Evolutionary conservation across 2,888 invertebrate genomes (phyloP), one percentile per base, ranked within the genome.

Genomic region (Liodrosophila aerea): DNA sequence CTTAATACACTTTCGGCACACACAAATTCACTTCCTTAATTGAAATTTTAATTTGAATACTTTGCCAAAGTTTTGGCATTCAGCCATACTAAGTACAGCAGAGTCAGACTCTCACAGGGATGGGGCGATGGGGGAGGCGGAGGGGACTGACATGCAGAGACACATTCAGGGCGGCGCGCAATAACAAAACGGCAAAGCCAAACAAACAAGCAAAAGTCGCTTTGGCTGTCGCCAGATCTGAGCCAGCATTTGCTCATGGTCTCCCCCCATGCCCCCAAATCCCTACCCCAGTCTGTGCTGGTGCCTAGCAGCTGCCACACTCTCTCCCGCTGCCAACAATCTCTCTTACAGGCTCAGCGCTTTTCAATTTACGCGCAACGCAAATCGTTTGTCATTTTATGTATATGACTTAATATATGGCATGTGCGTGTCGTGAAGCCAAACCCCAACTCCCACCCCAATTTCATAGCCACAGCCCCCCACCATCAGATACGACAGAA

Each of bases 21-120:
- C 76, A 80, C 81, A 82, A 83, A 82, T 83, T 80, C 82, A 83
- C 85, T 85, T 82, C 76, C 83, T 75, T 83, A 83, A 83, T 83
- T 83, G 85, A 85, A 83, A 83, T 85, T 83, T 83, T 83, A 84
- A 83, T 83, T 85, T 85, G 83, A 83, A 83, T 83, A 83, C 85
- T 83, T 83, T 84, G 70, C 68, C 66, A 83, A 85, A 85, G 82
- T 83, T 82, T 83, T 82, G 77, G 77, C 77, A 77, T 74, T 65
- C 77, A 77, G 77, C 77, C 76, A 73, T 47, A 12, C 41, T 47
- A 31, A 40, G 54, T 18, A 45, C 31, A 12, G 29, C 30, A 27
- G 34, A 18, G 45, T 13, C 37, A 9, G 18, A 9, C 3, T n/a
- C n/a, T n/a, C n/a, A n/a, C n/a, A n/a, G n/a, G n/a, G n/a, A n/a